Conservation (phyloP, 2,797 vertebrate species). For the Nannoperca obscura region DNA sequence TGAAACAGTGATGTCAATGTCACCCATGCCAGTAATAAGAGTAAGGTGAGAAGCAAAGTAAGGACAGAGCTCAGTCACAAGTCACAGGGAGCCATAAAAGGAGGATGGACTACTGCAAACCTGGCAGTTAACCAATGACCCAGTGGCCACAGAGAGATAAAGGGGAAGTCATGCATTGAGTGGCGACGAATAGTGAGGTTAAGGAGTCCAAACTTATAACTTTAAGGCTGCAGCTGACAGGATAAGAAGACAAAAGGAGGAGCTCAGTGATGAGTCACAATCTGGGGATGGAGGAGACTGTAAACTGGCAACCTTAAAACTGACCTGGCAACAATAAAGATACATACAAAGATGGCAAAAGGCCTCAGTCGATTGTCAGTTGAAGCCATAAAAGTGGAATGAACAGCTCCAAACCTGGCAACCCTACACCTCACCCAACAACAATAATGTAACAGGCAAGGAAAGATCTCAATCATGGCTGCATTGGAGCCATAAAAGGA, state of each 20-base stretch:
- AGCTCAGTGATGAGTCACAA: slow-evolving; percentile 61
- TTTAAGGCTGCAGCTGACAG: slow-evolving; percentile 43
- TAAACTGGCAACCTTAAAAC: slow-evolving; percentile 46
- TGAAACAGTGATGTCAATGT: slow-evolving; percentile 33
- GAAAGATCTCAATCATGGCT: slow-evolving; percentile 47
- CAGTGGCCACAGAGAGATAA: slow-evolving; percentile 13
- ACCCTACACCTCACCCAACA: slow-evolving; percentile 25
- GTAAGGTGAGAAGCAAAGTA: slow-evolving; percentile 16
- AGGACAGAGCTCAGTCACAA: slow-evolving; percentile 55
- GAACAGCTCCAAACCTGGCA: slow-evolving; percentile 37
- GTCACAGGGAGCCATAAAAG: slow-evolving; percentile 48
- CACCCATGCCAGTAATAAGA: slow-evolving; percentile 21
- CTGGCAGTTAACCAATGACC: slow-evolving; percentile 52
- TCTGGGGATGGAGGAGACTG: slow-evolving; percentile 1
- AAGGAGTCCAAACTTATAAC: slow-evolving; percentile 34
- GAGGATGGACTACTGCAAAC: slow-evolving; percentile 50
- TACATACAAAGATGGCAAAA: slow-evolving; percentile 39
- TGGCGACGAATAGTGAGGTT: slow-evolving; percentile 31
- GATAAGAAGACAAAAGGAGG: slow-evolving; percentile 51
- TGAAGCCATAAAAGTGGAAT: slow-evolving; percentile 51
- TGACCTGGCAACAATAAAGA: slow-evolving; percentile 44
- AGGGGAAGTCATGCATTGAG: background rate
- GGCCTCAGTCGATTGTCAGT: slow-evolving; percentile 45
- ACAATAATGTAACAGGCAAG: slow-evolving; percentile 1
- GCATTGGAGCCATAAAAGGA: slow-evolving; percentile 37